Conservation (phyloP, 2,113 vertebrate species). For the Rhea pennata region DNA sequence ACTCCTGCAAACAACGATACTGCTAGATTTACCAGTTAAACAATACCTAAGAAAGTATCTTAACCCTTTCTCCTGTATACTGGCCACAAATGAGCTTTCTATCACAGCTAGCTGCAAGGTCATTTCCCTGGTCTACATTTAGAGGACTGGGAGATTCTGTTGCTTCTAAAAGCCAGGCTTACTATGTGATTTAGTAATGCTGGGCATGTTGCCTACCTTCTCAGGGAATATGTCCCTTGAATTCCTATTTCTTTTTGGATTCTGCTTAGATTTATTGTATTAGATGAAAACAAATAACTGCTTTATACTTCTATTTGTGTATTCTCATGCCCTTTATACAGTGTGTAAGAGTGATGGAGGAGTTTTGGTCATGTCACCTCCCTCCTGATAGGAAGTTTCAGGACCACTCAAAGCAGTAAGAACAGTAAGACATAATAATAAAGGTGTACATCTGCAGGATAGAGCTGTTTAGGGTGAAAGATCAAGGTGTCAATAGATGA, state of each 20-base stretch:
- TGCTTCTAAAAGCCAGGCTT: not conserved
- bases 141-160: not conserved
- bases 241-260: not conserved
- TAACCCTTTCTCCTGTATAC: not conserved
- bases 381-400: not conserved
- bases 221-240: not conserved
- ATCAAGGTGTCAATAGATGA: not conserved
- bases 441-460: not conserved
- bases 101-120: not conserved
- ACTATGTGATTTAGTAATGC: not conserved
- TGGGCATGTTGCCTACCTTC: not conserved
- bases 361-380: not conserved
- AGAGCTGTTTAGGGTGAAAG: not conserved
- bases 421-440: not conserved
- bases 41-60: not conserved
- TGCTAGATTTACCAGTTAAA: not conserved
- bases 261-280: not conserved
- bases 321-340: not conserved
- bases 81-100: not conserved
- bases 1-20: not conserved
- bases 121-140: not conserved
- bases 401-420: not conserved
- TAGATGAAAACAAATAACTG: not conserved
- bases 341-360: not conserved
- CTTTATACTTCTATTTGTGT: not conserved